Percentiles rank a stretch among this genome's conserved stretches.
These are phyloP conservation scores for Drosophila ohnishii DNA, from an alignment of 1,140 invertebrate genomes.

Conservation along the genomic window DNA sequence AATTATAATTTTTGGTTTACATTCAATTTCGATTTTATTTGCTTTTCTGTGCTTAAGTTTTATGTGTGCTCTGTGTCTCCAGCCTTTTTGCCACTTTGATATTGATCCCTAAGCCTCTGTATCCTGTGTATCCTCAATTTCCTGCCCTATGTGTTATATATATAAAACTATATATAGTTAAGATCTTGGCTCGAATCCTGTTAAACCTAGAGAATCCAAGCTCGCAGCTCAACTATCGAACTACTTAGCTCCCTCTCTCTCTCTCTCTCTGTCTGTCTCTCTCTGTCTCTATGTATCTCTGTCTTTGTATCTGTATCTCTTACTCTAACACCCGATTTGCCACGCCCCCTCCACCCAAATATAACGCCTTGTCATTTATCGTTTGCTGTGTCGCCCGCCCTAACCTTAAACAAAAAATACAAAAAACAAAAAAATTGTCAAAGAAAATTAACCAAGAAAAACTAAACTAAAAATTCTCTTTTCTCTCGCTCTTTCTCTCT, in stretches of 20 bases:
- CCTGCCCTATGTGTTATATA: not conserved
- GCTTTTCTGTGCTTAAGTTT: slow-evolving; percentile 30
- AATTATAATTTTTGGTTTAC: not conserved
- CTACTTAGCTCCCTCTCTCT: slow-evolving; percentile 10
- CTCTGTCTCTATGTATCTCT: slow-evolving; percentile 3
- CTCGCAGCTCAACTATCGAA: slow-evolving; percentile 35
- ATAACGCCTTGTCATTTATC: slow-evolving; percentile 49
- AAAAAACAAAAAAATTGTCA: not conserved
- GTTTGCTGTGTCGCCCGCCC: slow-evolving; percentile 48
- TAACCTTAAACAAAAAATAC: slow-evolving; percentile 23
- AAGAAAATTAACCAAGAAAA: slow-evolving; percentile 20
- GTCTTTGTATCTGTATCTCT: slow-evolving; percentile 8
- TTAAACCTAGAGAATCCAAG: slow-evolving; percentile 17
- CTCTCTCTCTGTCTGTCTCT: slow-evolving; percentile 6
- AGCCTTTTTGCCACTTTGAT: not conserved
- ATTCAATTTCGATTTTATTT: not conserved
- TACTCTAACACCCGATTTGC: slow-evolving; percentile 23
- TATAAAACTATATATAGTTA: slow-evolving; percentile 4
- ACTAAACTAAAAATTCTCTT: slow-evolving; percentile 26
- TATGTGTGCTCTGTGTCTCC: slow-evolving; percentile 29
- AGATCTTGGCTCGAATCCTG: slow-evolving; percentile 8
- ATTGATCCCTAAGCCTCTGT: not conserved
- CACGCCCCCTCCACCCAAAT: slow-evolving; percentile 20
- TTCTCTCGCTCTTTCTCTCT: slow-evolving; percentile 35
- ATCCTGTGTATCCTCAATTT: not conserved